A percentile compares a stretch with the other conserved stretches of the same genome.
Conservation (phyloP, 2,888 invertebrate genomes). For the Anoplius nigerrimus region DNA sequence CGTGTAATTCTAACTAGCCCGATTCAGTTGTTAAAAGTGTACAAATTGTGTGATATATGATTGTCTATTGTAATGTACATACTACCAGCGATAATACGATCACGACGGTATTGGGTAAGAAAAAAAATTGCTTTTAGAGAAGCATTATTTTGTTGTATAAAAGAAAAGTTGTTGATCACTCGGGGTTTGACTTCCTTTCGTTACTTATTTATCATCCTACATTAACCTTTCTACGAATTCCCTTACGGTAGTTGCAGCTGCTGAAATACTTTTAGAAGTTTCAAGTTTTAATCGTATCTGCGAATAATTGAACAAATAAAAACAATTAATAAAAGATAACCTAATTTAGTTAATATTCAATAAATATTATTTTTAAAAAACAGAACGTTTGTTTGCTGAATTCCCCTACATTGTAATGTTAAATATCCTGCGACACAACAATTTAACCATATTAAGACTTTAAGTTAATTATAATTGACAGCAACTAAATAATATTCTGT, state of each 20-base stretch:
- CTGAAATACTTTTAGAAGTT: slow-evolving; percentile 46
- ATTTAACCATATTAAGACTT: too few species aligned
- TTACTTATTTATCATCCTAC: slow-evolving; percentile 60
- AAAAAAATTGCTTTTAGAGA: slow-evolving; percentile 51
- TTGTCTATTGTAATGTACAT: slow-evolving; percentile 66
- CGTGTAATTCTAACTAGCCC: slow-evolving; percentile 30
- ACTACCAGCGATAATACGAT: slow-evolving; percentile 52
- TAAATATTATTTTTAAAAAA: slow-evolving; percentile 54
- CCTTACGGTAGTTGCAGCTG: slow-evolving; percentile 47
- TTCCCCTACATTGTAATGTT: background rate
- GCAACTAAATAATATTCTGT: too few species aligned
- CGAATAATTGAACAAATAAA: slow-evolving; percentile 55
- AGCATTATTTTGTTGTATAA: slow-evolving; percentile 71
- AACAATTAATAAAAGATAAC: slow-evolving; percentile 46
- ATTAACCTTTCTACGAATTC: slow-evolving; percentile 57
- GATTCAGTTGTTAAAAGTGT: slow-evolving; percentile 65
- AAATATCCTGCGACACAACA: background rate
- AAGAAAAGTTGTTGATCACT: slow-evolving; percentile 64
- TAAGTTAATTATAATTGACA: too few species aligned
- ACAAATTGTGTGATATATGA: slow-evolving; percentile 71
- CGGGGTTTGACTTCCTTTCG: slow-evolving; percentile 64
- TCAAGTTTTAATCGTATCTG: slow-evolving; percentile 51
- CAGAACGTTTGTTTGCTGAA: slow-evolving; percentile 7
- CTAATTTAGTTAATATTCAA: slow-evolving; percentile 59
- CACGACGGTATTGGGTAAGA: slow-evolving; percentile 48